Evolutionary conservation across 2,113 vertebrate species (phyloP).

Genomic region (Heloderma charlesbogerti): DNA sequence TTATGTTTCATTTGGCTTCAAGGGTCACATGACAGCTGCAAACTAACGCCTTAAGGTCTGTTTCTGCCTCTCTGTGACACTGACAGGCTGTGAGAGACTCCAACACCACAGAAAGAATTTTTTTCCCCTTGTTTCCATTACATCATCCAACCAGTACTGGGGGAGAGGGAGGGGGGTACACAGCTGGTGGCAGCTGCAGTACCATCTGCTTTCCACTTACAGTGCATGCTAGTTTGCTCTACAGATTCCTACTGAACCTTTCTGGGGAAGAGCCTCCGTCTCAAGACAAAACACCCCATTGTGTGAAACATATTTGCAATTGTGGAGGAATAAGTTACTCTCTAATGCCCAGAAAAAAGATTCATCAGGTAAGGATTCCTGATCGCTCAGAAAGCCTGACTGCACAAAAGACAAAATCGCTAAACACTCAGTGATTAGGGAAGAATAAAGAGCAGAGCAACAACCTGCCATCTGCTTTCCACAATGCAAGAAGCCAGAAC

Average conservation of each 20-base stretch:
- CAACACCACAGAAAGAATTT: conserved; percentile 80
- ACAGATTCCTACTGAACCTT: conserved; percentile 78
- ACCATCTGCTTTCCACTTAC: conserved; percentile 91
- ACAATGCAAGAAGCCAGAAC: conserved; percentile 42
- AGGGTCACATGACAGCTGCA: conserved; percentile 85
- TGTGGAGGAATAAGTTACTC: conserved; percentile 63
- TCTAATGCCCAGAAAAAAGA: conserved; percentile 50
- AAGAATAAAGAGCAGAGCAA: background rate
- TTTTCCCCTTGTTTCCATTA: conserved; percentile 87
- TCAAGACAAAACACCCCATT: conserved; percentile 67
- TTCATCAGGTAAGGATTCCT: conserved; percentile 32
- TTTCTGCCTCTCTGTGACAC: conserved; percentile 82
- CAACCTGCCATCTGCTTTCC: conserved; percentile 53
- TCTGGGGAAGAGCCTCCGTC: conserved; percentile 40
- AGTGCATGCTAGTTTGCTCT: conserved; percentile 82
- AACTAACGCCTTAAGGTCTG: conserved; percentile 75
- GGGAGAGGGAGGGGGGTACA: conserved; percentile 75
- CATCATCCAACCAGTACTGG: conserved; percentile 82
- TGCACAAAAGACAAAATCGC: conserved; percentile 41
- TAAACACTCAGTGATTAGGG: conserved; percentile 45
- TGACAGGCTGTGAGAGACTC: conserved; percentile 80
- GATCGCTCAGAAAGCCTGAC: conserved; percentile 42
- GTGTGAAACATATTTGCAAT: conserved; percentile 52
- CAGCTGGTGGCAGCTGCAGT: conserved; percentile 92
- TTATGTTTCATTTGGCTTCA: conserved; percentile 76